Conservation (phyloP, 1,140 invertebrate genomes). For the Drosophila subobscura region DNA sequence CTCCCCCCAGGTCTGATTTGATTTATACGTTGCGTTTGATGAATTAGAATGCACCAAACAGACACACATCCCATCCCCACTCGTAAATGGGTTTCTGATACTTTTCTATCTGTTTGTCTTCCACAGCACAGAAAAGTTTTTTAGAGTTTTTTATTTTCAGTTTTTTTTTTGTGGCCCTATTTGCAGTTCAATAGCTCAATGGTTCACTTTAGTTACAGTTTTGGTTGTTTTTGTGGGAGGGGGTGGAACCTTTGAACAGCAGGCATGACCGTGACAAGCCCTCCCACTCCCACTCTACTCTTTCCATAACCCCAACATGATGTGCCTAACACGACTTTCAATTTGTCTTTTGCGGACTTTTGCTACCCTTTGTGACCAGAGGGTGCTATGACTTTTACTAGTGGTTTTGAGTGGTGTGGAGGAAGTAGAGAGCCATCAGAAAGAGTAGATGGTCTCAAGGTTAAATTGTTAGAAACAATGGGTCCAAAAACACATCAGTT, state of each 20-base stretch:
- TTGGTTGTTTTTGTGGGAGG: conserved; percentile 9
- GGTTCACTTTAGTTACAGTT: conserved; percentile 40
- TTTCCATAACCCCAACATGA: conserved; percentile 10
- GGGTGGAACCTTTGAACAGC: conserved; percentile 18
- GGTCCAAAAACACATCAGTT: too few species aligned
- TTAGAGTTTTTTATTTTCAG: conserved; percentile 1
- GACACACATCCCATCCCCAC: background rate
- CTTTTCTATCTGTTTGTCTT: background rate
- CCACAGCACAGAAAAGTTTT: background rate
- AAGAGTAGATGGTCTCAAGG: too few species aligned
- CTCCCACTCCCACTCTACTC: conserved; percentile 3
- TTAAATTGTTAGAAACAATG: too few species aligned
- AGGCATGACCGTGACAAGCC: conserved; percentile 33
- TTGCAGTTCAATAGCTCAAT: conserved; percentile 63
- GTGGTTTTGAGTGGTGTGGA: too few species aligned
- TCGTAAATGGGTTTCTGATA: conserved; percentile 31
- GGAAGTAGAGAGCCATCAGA: too few species aligned
- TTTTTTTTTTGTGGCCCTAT: conserved; percentile 17
- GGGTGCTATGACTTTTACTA: too few species aligned
- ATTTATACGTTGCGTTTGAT: conserved; percentile 59
- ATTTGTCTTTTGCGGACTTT: conserved; percentile 42
- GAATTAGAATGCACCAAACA: conserved; percentile 48
- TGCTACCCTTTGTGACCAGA: too few species aligned
- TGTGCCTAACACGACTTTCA: conserved; percentile 37
- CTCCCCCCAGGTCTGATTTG: conserved; percentile 22